A percentile compares a stretch with the other conserved stretches of the same genome.
Evolutionary conservation across 2,888 invertebrate species (phyloP).

Genomic region (Odontomyia ornata): DNA sequence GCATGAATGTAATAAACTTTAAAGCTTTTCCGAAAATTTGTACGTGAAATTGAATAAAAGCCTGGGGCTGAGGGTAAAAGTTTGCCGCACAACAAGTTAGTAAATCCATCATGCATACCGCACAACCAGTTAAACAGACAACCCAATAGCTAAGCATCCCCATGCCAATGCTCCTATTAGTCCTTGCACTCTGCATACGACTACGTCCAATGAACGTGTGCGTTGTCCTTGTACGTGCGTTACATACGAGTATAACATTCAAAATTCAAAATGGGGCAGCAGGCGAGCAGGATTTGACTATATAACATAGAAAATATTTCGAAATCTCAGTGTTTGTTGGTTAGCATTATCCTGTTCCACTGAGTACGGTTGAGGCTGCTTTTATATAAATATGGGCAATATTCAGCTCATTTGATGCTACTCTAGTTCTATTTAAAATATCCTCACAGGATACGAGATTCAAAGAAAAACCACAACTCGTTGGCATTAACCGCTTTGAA

Average conservation of each 20-base stretch:
- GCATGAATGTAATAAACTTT: conserved; percentile 11
- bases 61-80: neutral
- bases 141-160: neutral
- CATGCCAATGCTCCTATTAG: neutral
- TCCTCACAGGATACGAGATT: neutral
- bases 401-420: neutral
- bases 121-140: neutral
- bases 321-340: conserved; percentile 20
- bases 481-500: conserved; percentile 17
- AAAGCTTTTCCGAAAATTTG: conserved; percentile 12
- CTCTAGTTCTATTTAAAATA: neutral
- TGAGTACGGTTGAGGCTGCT: neutral
- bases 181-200: too few species aligned
- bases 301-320: conserved; percentile 2
- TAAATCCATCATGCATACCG: neutral
- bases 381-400: conserved; percentile 1
- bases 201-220: too few species aligned
- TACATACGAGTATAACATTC: too few species aligned
- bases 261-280: too few species aligned
- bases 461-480: conserved; percentile 37
- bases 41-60: neutral
- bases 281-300: neutral
- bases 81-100: neutral
- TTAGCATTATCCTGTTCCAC: conserved; percentile 21
- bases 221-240: too few species aligned